Percentiles rank a stretch among this genome's conserved stretches.
phyloP scores from a whole-genome alignment of 2,113 vertebrate genomes.

The Pteropus alecto region DNA sequence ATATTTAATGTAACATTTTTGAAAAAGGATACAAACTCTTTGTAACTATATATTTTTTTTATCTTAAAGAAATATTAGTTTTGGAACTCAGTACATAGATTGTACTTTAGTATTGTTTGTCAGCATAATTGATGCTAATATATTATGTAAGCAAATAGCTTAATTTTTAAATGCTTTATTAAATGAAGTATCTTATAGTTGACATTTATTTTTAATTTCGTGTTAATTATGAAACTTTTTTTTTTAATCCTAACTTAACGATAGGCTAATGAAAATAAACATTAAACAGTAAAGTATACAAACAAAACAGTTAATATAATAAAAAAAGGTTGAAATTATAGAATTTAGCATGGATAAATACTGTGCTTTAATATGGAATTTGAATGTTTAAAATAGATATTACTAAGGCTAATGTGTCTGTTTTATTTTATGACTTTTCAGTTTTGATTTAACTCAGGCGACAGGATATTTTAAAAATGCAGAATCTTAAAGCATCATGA shows the following conservation, averaged over 20 bases:
- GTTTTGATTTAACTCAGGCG: slow-evolving; percentile 32
- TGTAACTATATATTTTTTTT: neutral
- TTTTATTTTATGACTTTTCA: slow-evolving; percentile 35
- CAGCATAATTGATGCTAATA: slow-evolving; percentile 31
- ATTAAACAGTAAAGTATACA: neutral
- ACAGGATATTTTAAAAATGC: slow-evolving; percentile 47
- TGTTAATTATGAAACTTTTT: slow-evolving; percentile 22
- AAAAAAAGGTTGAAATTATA: neutral
- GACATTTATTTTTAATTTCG: slow-evolving; percentile 18
- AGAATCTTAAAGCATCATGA: slow-evolving; percentile 15
- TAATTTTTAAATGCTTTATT: slow-evolving; percentile 39
- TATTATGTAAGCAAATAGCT: neutral
- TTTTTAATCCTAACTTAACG: neutral
- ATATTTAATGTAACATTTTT: slow-evolving; percentile 1
- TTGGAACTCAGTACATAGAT: neutral
- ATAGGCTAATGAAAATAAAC: slow-evolving; percentile 35
- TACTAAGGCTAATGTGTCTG: neutral
- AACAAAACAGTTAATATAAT: neutral
- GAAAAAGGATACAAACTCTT: neutral
- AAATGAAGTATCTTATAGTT: slow-evolving; percentile 14
- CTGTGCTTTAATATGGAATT: neutral
- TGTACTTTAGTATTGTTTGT: slow-evolving; percentile 22
- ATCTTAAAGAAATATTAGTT: neutral
- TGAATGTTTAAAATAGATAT: slow-evolving; percentile 36
- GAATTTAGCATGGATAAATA: neutral